A percentile compares a stretch with the other conserved stretches of the same genome.
Conservation (phyloP, 2,113 vertebrate species). For the Malurus melanocephalus region DNA sequence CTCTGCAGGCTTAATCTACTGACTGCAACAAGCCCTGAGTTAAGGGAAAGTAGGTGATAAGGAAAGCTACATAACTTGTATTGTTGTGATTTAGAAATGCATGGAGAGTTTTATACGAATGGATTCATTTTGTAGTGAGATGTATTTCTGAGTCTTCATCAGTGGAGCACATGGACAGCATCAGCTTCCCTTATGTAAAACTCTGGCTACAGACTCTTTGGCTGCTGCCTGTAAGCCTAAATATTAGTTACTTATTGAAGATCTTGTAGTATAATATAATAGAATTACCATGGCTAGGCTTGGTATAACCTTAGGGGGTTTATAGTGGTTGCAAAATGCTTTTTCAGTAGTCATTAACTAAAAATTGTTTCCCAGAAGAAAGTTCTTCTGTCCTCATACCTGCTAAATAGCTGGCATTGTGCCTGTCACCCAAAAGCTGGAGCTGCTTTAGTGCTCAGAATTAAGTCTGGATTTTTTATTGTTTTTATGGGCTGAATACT, state of each 20-base stretch:
- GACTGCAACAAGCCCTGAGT: constrained; percentile 24
- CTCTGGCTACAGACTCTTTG: background rate
- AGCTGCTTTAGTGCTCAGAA: background rate
- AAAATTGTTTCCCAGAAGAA: background rate
- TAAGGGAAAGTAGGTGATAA: constrained; percentile 39
- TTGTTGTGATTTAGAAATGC: background rate
- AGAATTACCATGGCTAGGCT: background rate
- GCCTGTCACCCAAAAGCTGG: background rate
- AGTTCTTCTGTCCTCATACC: background rate
- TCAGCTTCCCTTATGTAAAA: background rate
- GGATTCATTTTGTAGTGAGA: background rate
- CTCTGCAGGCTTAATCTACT: constrained; percentile 39
- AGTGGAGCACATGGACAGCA: background rate
- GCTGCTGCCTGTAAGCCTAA: background rate
- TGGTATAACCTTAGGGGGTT: background rate
- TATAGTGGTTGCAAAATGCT: background rate
- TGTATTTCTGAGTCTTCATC: background rate
- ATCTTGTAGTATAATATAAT: background rate
- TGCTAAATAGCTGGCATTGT: background rate
- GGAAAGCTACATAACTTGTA: constrained; percentile 26
- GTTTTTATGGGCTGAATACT: background rate
- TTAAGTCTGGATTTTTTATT: background rate
- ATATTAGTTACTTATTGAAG: background rate
- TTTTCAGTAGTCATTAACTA: background rate
- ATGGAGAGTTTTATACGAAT: background rate